Evolutionary conservation across 2,888 invertebrate genomes (phyloP).

Genomic region (Spilosoma lubricipeda): DNA sequence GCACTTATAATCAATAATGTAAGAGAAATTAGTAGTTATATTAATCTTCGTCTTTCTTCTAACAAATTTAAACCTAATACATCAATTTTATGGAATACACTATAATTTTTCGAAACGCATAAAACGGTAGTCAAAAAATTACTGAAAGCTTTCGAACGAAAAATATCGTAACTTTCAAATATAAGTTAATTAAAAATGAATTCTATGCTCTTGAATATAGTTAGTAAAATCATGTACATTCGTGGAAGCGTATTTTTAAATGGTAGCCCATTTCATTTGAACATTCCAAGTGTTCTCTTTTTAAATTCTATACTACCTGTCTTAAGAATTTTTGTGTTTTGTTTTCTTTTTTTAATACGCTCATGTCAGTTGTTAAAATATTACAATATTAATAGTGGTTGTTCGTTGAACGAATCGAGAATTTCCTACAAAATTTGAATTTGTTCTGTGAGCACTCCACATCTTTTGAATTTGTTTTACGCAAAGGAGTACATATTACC

Average conservation of each 20-base stretch:
- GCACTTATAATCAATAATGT: slow-evolving; percentile 7
- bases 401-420: not conserved
- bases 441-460: not conserved
- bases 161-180: slow-evolving; percentile 18
- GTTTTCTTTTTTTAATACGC: slow-evolving; percentile 69
- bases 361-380: slow-evolving; percentile 51
- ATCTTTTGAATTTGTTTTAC: not conserved
- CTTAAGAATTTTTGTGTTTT: slow-evolving; percentile 78
- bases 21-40: not conserved
- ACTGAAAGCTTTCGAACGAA: slow-evolving; percentile 49
- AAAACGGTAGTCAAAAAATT: slow-evolving; percentile 63
- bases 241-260: slow-evolving; percentile 71
- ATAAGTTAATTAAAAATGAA: slow-evolving; percentile 49
- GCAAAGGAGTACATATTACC: too few relatives aligned
- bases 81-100: slow-evolving; percentile 40
- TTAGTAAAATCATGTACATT: slow-evolving; percentile 60
- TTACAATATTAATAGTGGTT: slow-evolving; percentile 11
- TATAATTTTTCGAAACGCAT: slow-evolving; percentile 32
- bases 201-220: slow-evolving; percentile 58
- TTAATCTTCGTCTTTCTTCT: slow-evolving; percentile 1
- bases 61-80: slow-evolving; percentile 22
- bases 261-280: slow-evolving; percentile 79
- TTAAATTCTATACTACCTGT: slow-evolving; percentile 71
- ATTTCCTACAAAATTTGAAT: not conserved
- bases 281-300: slow-evolving; percentile 81